These are phyloP conservation scores for Ibycter americanus DNA, from an alignment of 2,797 vertebrate genomes.

Conservation along the genomic window DNA sequence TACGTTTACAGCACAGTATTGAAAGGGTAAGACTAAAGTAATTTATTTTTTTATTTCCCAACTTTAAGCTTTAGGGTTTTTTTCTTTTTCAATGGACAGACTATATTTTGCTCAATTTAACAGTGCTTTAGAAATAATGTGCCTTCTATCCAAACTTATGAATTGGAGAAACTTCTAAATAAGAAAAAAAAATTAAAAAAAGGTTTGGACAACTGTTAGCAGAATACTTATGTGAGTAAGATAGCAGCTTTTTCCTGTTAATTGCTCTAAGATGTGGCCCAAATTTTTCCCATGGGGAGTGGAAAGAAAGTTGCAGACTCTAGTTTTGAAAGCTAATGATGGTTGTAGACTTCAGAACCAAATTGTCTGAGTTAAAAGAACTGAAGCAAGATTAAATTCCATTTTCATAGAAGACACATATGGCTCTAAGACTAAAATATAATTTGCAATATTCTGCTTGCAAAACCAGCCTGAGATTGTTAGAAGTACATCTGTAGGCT, in stretches of 20 bases:
- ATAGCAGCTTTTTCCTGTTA: neutral
- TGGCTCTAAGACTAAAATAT: neutral
- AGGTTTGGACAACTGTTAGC: neutral
- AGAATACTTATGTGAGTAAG: neutral
- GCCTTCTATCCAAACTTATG: neutral
- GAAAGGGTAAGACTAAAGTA: conserved; percentile 84
- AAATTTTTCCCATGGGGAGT: neutral
- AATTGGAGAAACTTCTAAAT: neutral
- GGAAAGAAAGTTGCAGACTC: neutral
- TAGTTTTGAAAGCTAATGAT: neutral
- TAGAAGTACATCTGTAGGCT: neutral
- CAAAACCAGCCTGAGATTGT: neutral
- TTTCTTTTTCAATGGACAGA: neutral
- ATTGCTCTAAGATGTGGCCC: neutral
- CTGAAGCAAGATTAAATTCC: neutral
- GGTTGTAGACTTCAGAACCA: neutral
- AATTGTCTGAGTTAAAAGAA: neutral
- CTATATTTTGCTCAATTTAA: neutral
- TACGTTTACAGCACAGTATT: conserved; percentile 97
- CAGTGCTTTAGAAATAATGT: neutral
- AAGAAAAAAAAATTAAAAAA: rapidly evolving
- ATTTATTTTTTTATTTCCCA: neutral
- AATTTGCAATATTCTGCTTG: neutral
- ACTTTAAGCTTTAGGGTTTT: neutral
- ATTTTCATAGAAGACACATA: rapidly evolving